Percentiles rank a stretch among this genome's conserved stretches.
phyloP scores from a whole-genome alignment of 2,113 vertebrate species.

The Tonatia bakeri region DNA sequence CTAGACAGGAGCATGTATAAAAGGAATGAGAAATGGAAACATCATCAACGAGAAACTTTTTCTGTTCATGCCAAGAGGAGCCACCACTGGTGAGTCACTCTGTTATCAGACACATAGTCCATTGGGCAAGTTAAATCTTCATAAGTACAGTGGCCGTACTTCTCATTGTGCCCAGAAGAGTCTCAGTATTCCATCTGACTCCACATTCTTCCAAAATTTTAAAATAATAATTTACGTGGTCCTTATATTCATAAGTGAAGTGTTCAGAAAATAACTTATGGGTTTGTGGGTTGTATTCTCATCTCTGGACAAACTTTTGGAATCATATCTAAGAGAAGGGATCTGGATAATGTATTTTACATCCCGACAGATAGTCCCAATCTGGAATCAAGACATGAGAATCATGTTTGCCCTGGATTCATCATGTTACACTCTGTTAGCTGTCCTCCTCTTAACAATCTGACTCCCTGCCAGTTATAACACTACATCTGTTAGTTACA shows the following conservation, averaged over 20 bases:
- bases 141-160: neutral
- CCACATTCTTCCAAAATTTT: neutral
- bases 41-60: neutral
- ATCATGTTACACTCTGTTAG: neutral
- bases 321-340: neutral
- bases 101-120: neutral
- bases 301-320: neutral
- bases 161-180: neutral
- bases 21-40: neutral
- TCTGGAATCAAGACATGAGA: slow-evolving; percentile 5
- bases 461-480: slow-evolving; percentile 1
- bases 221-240: neutral
- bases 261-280: neutral
- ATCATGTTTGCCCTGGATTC: neutral
- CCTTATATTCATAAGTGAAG: neutral
- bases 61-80: neutral
- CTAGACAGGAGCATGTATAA: neutral
- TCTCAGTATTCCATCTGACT: neutral
- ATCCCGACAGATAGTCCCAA: neutral
- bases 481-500: neutral
- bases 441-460: neutral
- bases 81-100: neutral
- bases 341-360: neutral
- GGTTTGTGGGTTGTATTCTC: neutral
- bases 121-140: neutral